Evolutionary conservation across 2,888 invertebrate species (phyloP), one percentile per base, ranked within the genome.

Genomic region (Eulithis testata): DNA sequence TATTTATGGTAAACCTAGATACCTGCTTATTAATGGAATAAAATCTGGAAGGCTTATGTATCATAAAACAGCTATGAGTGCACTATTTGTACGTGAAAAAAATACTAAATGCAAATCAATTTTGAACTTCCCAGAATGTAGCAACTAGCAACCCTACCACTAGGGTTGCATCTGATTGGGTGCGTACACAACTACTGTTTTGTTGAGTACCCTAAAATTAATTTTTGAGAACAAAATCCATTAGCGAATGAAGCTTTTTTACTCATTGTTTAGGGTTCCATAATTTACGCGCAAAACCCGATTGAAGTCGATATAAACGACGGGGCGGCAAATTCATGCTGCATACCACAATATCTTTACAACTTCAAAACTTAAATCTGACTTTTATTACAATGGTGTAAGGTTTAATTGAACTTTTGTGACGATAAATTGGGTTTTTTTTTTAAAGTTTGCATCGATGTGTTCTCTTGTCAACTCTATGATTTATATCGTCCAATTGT

Each of bases 211-310:
- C 91, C 91, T 88, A 89, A 89, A 91, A 92, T 91, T 90, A 91
- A 91, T 91, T 89, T 91, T 89, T 88, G 86, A 89, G 90, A 92
- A 91, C 89, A 90, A 90, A 90, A 91, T 91, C 88, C 91, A 92
- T 92, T 92, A 91, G 91, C 85, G 89, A 88, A 88, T 89, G 83
- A 84, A 82, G 79, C 78, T 88, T 90, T 90, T 89, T 88, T 89
- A 81, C 74, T 72, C 80, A 84, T 92, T 91, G 90, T 92, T 85
- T 87, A 87, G 89, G 85, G 84, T 87, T 88, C 87, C 88, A 91
- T 92, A 91, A 91, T 90, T 92, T 91, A 91, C 88, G 88, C 83
- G 82, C 83, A 81, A 88, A 91, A 89, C 88, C 80, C 87, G 90
- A 90, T 88, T 86, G 85, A 83, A 87, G 87, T 85, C 82, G 82